Evolutionary conservation across 2,113 vertebrate species (phyloP), one percentile per base, ranked within the genome.

Genomic region (Noturus placidus): DNA sequence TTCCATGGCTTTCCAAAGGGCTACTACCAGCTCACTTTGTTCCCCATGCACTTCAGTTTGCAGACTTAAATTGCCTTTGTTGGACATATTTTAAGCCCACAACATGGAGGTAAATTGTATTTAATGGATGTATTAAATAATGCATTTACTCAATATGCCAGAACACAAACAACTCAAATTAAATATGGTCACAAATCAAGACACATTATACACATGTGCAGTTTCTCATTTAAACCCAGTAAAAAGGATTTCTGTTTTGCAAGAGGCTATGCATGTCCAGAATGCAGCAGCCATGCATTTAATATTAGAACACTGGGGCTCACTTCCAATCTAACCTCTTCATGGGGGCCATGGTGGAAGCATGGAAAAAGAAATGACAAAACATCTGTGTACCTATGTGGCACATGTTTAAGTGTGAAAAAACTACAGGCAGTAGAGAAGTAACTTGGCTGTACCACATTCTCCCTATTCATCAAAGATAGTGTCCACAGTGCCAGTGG

Each of bases 1-100:
- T 93, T 94, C 92, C 89, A 90, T 91, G 93, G 91, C 90, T 83
- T 91, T 91, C 88, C 90, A 91, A 91, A 90, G 42, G 42, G 42
- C 6, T 46, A 80, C 69, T 83, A 89, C 92, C 91, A 90, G 92
- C 92, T 93, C 90, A 92, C 93, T 92, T 91, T 89, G 54, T 63
- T 54, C 46, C 90, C 92, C 59, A 52, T 89, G 72, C 46, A 59
- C 50, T 70, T 50, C 72, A 46, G 83, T 70, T 78, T 65, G 59
- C 74, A 54, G 27, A 33, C 10, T 30, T 42, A 61, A 74, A 22
- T 57, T 70, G 83, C 30, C 42, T 69, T 67, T 13, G 42, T 79
- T 20, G 15, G n/a, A 79, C 50, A n/a, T 6, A 79, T 56, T 79
- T 33, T 56, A 79, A 79, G 50, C 77, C 77, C 56, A 30, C 77